A percentile compares a stretch with the other conserved stretches of the same genome.
These are phyloP conservation scores for Dorcus hopei DNA, from an alignment of 2,888 invertebrate species.

Conservation along the genomic window DNA sequence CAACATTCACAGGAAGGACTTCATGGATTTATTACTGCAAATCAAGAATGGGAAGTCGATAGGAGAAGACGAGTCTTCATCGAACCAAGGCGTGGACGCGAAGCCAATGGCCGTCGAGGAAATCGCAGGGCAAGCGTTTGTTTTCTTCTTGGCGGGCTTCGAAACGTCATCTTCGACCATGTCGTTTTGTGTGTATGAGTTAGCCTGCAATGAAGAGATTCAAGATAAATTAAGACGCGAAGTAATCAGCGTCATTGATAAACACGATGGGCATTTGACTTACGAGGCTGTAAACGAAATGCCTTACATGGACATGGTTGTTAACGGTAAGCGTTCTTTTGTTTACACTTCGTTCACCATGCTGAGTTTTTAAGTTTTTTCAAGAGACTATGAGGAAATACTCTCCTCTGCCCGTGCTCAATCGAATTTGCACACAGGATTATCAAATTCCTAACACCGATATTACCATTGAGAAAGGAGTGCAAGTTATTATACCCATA, in stretches of 20 bases:
- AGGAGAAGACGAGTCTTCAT: background rate
- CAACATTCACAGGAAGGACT: constrained; percentile 34
- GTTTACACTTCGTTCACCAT: background rate
- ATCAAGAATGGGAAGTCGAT: constrained; percentile 15
- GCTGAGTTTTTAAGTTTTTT: background rate
- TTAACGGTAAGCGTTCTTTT: constrained; percentile 24
- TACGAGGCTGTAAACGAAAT: constrained; percentile 48
- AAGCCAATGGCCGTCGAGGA: constrained; percentile 8
- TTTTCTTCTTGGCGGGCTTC: constrained; percentile 50
- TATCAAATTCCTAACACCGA: constrained; percentile 20
- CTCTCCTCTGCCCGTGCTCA: constrained; percentile 15
- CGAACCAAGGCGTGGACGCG: background rate
- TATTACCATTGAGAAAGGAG: constrained; percentile 9
- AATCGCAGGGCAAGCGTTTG: constrained; percentile 40
- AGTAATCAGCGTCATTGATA: constrained; percentile 35
- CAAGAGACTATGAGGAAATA: constrained; percentile 21
- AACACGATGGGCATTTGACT: constrained; percentile 39
- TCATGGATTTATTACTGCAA: constrained; percentile 40
- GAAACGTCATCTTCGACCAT: constrained; percentile 48
- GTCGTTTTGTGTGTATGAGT: constrained; percentile 40
- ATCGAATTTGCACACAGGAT: constrained; percentile 16
- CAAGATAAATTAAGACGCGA: constrained; percentile 48
- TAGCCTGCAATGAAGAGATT: constrained; percentile 43
- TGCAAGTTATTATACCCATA: constrained; percentile 5
- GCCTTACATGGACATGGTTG: constrained; percentile 49